phyloP scores from a whole-genome alignment of 2,888 invertebrate genomes.

The Corythucha ciliata region DNA sequence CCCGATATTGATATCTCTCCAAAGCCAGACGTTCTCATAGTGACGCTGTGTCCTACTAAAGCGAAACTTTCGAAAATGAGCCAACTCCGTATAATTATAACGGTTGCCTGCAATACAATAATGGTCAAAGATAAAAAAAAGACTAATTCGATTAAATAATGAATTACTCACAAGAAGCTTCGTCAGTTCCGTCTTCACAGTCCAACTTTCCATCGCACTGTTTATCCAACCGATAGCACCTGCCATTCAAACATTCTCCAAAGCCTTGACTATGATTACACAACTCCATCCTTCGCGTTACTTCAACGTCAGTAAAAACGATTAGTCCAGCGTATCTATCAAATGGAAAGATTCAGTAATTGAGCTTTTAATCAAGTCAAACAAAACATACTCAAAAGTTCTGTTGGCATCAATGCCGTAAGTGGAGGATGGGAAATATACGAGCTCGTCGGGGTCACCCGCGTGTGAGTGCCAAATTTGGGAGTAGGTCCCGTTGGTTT shows the following conservation, averaged over 20 bases:
- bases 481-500: conserved; percentile 71
- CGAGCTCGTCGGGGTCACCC: conserved; percentile 73
- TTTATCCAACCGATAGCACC: conserved; percentile 65
- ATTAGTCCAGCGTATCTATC: conserved; percentile 61
- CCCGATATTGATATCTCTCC: conserved; percentile 88
- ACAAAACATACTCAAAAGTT: conserved; percentile 65
- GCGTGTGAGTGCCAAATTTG: conserved; percentile 78
- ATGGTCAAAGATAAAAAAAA: background rate
- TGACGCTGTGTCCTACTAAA: conserved; percentile 82
- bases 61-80: conserved; percentile 68
- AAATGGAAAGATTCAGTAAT: background rate
- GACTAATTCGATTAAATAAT: background rate
- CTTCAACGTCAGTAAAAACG: conserved; percentile 80
- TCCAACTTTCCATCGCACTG: conserved; percentile 69
- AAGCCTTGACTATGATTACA: conserved; percentile 67
- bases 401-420: conserved; percentile 89
- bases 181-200: conserved; percentile 79
- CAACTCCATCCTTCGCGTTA: conserved; percentile 55
- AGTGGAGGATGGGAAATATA: conserved; percentile 80
- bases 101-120: conserved; percentile 45
- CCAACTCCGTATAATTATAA: conserved; percentile 58
- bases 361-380: too few relatives aligned
- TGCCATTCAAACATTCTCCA: conserved; percentile 70
- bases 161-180: conserved; percentile 56
- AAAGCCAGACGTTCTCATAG: conserved; percentile 91